phyloP scores from a whole-genome alignment of 2,113 vertebrate species.

The Bucco capensis region DNA sequence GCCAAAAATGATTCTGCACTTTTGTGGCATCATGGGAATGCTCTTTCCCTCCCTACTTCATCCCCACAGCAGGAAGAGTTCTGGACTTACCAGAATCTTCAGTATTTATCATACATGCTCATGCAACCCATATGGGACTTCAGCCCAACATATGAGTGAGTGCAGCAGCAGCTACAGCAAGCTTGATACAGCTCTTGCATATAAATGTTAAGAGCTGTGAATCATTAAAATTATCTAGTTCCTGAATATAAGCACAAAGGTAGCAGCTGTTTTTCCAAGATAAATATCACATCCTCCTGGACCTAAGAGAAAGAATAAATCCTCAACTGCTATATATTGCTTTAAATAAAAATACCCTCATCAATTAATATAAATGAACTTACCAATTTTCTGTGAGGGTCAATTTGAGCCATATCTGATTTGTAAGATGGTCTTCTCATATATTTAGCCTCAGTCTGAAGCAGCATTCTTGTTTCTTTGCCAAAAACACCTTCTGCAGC shows the following conservation, averaged over 20 bases:
- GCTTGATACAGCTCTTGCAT: not conserved
- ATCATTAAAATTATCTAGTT: not conserved
- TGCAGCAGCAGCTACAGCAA: not conserved
- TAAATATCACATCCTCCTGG: not conserved
- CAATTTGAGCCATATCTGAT: not conserved
- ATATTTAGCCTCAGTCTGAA: not conserved
- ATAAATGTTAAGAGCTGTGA: not conserved
- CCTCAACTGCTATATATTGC: not conserved
- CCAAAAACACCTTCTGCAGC: not conserved
- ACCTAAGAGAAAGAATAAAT: not conserved
- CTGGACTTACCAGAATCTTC: not conserved
- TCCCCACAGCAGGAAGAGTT: not conserved
- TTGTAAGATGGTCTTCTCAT: not conserved
- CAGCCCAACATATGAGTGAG: not conserved
- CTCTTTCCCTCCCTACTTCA: not conserved
- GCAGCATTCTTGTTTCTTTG: not conserved
- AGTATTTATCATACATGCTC: not conserved
- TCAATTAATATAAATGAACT: not conserved
- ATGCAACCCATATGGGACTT: not conserved
- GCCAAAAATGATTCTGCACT: not conserved
- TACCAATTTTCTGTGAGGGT: not conserved
- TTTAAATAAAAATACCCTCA: not conserved
- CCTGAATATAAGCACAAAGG: not conserved
- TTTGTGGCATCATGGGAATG: not conserved
- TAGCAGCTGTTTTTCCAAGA: constrained; percentile 13